Evolutionary conservation across 2,888 invertebrate species (phyloP), one percentile per base, ranked within the genome.

Genomic region (Patella depressa): DNA sequence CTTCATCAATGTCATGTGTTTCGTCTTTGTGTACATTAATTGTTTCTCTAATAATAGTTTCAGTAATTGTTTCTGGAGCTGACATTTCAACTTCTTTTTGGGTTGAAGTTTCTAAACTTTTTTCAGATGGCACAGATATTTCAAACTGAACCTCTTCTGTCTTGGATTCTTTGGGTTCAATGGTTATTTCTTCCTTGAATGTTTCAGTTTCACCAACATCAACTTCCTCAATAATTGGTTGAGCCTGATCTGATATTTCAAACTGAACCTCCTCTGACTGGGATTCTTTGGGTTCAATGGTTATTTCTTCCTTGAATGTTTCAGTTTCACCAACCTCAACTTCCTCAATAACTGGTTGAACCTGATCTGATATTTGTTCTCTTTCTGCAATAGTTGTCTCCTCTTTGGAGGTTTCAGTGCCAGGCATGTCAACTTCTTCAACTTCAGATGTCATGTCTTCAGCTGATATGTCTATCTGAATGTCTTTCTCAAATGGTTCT

Each of bases 251-350:
- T 45, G 75, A 45, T 45, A 5, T 45, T 45, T 45, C 73, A 15
- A 55, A 54, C 55, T 72, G 9, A 72, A 55, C 15, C 2, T 54
- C 73, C 59, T 77, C 74, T 57, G 71, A 15, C 65, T 57, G 59
- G 29, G 54, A 55, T 77, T 77, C 73, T 17, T 73, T 34, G 3
- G 55, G 34, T 14, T n/a, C 65, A 65, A 65, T 19, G 7, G 53
- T 75, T 53, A 53, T 45, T 53, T 65, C 76, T 55, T 72, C 59
- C 71, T 70, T 75, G 73, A 29, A 19, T 45, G 19, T 57, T 72
- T 71, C n/a, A n/a, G 5, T 45, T 45, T 45, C 34, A 45, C 34
- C 34, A 45, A 45, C 34, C 0, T 45, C 34, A 45, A 45, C 34
- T 45, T 45, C 65, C 24, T 19, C 65, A 24, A 24, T 24, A 2